These are phyloP conservation scores for Labrus mixtus DNA, from an alignment of 2,113 vertebrate species.

Conservation along the genomic window DNA sequence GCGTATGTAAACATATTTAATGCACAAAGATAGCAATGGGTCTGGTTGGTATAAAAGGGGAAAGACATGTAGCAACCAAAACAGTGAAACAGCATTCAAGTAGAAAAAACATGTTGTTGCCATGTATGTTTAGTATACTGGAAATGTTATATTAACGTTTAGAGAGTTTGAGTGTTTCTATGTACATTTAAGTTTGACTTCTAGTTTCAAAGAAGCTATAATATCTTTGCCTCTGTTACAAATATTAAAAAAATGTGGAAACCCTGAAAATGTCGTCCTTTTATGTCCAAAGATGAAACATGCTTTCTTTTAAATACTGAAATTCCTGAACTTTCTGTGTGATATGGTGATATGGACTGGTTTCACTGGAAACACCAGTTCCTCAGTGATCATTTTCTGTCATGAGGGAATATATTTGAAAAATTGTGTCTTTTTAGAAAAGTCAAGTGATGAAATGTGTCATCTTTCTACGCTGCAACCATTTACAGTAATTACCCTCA, in stretches of 20 bases:
- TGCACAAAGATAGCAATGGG: too few species aligned
- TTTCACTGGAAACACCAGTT: slow-evolving; percentile 56
- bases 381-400: slow-evolving; percentile 39
- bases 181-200: slow-evolving; percentile 34
- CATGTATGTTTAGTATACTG: not conserved
- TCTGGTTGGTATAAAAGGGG: not conserved
- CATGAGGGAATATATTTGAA: not conserved
- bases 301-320: too few species aligned
- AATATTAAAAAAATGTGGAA: slow-evolving; percentile 50
- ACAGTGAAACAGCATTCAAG: not conserved
- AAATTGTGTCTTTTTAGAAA: not conserved
- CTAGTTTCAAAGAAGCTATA: slow-evolving; percentile 9
- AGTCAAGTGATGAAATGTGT: slow-evolving; percentile 30
- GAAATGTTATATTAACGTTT: slow-evolving; percentile 10
- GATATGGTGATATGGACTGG: not conserved
- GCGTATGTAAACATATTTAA: too few species aligned
- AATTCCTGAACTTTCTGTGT: too few species aligned
- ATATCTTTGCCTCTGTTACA: not conserved
- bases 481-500: not conserved
- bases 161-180: slow-evolving; percentile 22
- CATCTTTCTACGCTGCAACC: not conserved
- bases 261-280: slow-evolving; percentile 1
- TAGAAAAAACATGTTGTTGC: not conserved
- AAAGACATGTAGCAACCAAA: slow-evolving; percentile 9
- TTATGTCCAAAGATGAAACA: slow-evolving; percentile 7